A percentile compares a stretch with the other conserved stretches of the same genome.
Conservation (phyloP, 1,140 invertebrate genomes). For the Solenopsis invicta region DNA sequence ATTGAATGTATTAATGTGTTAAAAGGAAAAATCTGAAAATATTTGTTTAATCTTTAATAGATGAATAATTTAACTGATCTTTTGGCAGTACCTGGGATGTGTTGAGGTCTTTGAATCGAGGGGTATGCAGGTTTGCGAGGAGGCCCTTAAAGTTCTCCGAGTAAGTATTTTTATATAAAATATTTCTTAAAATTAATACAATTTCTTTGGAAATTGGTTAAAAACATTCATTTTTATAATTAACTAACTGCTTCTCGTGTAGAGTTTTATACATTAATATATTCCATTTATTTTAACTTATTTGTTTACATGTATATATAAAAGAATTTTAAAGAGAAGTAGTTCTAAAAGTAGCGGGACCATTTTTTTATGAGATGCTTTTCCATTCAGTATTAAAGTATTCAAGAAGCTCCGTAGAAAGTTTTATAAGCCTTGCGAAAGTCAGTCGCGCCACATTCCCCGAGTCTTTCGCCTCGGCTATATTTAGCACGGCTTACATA, state of each 20-base stretch:
- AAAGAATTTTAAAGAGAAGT: neutral
- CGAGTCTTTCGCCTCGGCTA: constrained; percentile 50
- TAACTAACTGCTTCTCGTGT: neutral
- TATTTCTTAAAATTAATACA: constrained; percentile 8
- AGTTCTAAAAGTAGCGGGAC: neutral
- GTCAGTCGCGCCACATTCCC: neutral
- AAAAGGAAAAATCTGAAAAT: neutral
- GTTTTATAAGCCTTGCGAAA: constrained; percentile 28
- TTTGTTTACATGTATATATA: neutral
- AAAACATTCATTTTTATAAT: neutral
- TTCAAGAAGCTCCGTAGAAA: constrained; percentile 2
- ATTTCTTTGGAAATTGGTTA: neutral
- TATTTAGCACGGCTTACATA: constrained; percentile 33
- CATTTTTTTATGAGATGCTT: neutral
- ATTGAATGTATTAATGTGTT: neutral
- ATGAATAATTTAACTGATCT: constrained; percentile 47
- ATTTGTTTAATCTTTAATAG: neutral
- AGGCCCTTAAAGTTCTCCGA: constrained; percentile 97
- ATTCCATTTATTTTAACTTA: neutral
- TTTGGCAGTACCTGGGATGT: constrained; percentile 96
- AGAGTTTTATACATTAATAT: neutral
- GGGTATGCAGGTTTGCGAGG: constrained; percentile 99
- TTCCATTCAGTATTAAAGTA: constrained; percentile 16
- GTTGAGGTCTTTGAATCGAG: constrained; percentile 99
- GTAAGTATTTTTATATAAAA: constrained; percentile 88